phyloP scores from a whole-genome alignment of 2,113 vertebrate genomes.

The Lota lota region DNA sequence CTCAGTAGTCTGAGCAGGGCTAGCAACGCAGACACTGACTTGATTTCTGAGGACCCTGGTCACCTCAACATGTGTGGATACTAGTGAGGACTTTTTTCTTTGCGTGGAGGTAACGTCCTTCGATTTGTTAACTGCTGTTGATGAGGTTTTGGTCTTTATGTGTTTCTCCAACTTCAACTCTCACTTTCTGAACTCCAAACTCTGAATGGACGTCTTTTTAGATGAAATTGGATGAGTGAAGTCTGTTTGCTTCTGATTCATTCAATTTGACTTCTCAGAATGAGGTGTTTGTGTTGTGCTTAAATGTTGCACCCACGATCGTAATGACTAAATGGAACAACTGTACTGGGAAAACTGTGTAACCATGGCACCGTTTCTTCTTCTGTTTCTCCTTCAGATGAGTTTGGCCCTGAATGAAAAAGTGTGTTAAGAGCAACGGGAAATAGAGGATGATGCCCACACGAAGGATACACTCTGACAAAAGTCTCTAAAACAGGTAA shows the following conservation, averaged over 20 bases:
- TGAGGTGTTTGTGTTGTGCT: background rate
- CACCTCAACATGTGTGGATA: constrained; percentile 1
- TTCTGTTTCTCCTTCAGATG: constrained; percentile 64
- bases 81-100: background rate
- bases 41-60: background rate
- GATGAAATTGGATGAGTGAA: background rate
- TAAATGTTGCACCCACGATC: constrained; percentile 36
- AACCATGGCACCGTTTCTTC: constrained; percentile 14
- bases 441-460: constrained; percentile 23
- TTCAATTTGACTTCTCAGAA: background rate
- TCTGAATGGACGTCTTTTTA: too few relatives aligned
- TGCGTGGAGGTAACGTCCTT: background rate
- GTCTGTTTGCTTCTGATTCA: background rate
- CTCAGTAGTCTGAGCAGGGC: constrained; percentile 25
- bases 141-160: too few relatives aligned
- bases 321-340: constrained; percentile 34
- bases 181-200: too few relatives aligned
- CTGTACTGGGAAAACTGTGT: constrained; percentile 48
- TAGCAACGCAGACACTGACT: constrained; percentile 15
- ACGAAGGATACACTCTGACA: constrained; percentile 32
- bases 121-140: background rate
- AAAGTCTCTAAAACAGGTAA: constrained; percentile 53
- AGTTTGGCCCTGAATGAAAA: constrained; percentile 31
- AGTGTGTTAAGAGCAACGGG: constrained; percentile 42
- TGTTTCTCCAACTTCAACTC: too few relatives aligned